phyloP scores from a whole-genome alignment of 1,140 invertebrate genomes.

The Hyphantria cunea region DNA sequence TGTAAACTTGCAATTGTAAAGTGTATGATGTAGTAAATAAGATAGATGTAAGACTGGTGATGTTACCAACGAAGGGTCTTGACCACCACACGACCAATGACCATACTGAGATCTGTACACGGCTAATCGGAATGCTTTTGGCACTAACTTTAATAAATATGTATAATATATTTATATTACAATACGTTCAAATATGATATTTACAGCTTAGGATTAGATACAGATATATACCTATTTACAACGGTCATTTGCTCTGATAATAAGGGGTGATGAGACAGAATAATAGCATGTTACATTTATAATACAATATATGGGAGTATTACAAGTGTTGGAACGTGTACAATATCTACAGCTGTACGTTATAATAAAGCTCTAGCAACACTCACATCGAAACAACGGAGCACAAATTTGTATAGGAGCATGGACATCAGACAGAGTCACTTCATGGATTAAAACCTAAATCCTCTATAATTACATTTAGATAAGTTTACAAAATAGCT shows the following conservation, averaged over 20 bases:
- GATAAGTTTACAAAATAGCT: too few relatives aligned
- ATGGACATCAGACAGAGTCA: background rate
- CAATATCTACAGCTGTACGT: constrained; percentile 50
- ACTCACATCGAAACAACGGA: constrained; percentile 44
- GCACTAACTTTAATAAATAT: constrained; percentile 76
- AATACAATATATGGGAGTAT: constrained; percentile 35
- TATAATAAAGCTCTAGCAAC: constrained; percentile 49
- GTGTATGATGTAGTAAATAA: constrained; percentile 22
- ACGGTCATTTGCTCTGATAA: constrained; percentile 35
- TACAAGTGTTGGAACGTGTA: constrained; percentile 49
- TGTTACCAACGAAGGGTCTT: background rate
- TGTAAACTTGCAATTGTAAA: constrained; percentile 36
- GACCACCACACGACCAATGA: too few relatives aligned
- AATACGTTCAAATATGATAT: constrained; percentile 69
- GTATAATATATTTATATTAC: constrained; percentile 61
- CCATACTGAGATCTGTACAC: constrained; percentile 44
- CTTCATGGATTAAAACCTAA: too few relatives aligned
- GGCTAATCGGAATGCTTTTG: constrained; percentile 67
- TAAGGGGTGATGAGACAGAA: constrained; percentile 43
- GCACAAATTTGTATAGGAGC: constrained; percentile 10
- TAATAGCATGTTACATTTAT: constrained; percentile 43
- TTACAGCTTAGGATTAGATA: constrained; percentile 69
- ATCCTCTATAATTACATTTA: too few relatives aligned
- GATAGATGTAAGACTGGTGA: background rate
- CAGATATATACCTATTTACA: constrained; percentile 63